These are phyloP conservation scores for Fistularia commersonii DNA, from an alignment of 2,797 vertebrate species.

Conservation along the genomic window DNA sequence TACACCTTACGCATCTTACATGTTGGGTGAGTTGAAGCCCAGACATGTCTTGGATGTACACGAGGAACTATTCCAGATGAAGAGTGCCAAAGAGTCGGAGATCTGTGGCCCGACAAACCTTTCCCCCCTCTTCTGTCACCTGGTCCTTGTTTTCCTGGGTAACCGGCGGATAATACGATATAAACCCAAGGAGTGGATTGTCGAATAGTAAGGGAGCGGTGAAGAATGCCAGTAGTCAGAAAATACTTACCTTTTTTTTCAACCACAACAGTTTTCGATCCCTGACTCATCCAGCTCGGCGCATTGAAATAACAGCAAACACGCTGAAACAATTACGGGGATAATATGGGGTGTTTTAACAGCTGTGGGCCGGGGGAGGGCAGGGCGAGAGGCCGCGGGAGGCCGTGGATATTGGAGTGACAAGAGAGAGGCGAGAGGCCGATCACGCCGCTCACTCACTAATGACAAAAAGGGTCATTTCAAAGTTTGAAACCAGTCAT, in stretches of 20 bases:
- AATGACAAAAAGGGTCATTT: constrained; percentile 17
- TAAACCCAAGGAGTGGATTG: constrained; percentile 4
- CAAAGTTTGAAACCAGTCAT: constrained; percentile 2
- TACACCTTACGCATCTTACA: too few relatives aligned
- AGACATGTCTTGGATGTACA: constrained; percentile 32
- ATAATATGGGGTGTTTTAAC: constrained; percentile 72
- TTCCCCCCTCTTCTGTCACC: constrained; percentile 3
- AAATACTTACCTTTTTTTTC: constrained; percentile 36
- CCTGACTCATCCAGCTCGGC: constrained; percentile 58
- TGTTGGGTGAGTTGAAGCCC: constrained; percentile 1
- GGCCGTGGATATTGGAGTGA: constrained; percentile 22
- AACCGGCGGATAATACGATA: constrained; percentile 45
- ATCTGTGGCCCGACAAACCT: too few relatives aligned
- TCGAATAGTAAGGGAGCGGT: constrained; percentile 17
- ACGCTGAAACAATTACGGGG: constrained; percentile 72
- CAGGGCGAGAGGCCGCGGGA: constrained; percentile 25
- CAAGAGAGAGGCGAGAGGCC: constrained; percentile 30
- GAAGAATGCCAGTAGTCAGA: constrained; percentile 62
- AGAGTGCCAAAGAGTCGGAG: constrained; percentile 12
- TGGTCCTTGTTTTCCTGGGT: constrained; percentile 31
- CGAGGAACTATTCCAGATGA: constrained; percentile 12
- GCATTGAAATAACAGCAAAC: constrained; percentile 64
- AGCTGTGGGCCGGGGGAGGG: constrained; percentile 62
- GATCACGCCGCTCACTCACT: constrained; percentile 22
- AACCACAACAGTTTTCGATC: constrained; percentile 38